Evolutionary conservation across 2,888 invertebrate species (phyloP), one percentile per base, ranked within the genome.

Genomic region (Philereme transversata): DNA sequence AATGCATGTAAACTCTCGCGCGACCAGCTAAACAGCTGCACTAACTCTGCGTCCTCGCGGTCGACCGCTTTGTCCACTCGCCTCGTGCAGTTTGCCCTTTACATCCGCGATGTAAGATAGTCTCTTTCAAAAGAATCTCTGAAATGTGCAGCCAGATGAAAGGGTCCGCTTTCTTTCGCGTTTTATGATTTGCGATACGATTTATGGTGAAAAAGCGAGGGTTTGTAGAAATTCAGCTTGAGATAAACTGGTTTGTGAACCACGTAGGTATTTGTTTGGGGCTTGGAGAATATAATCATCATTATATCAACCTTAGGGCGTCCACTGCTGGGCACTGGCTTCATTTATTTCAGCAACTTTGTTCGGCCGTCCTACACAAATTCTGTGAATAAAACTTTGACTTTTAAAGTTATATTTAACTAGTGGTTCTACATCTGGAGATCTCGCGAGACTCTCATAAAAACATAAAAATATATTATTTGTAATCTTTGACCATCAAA

Each of bases 131-230:
- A 70, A 62, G 68, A 70, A 64, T 67, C 64, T 68, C 65, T 67
- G 60, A 70, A 70, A 70, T 68, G 70, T 65, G 65, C 67, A 70
- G 65, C 59, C 67, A 64, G 52, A 64, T 64, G 70, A 68, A 68
- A 70, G 65, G 68, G 68, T 67, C 57, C 59, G 60, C 67, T 70
- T 67, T 67, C 67, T 67, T 68, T 70, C 67, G 62, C 64, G 60
- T 68, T 70, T 70, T 68, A 68, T 64, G 70, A 65, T 65, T 65
- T 67, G 67, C 65, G 65, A 68, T 65, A 65, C 68, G 66, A 65
- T 67, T 65, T 67, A 67, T 60, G 51, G 60, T 55, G 51, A 55
- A 60, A 55, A 51, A 55, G 55, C 51, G 51, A 53, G 60, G 53
- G 60, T 60, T 51, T 41, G 46, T 60, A 55, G 51, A 55, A 60